Evolutionary conservation across 2,888 invertebrate genomes (phyloP), one percentile per base, ranked within the genome.

Genomic region (Hyposoter didymator): DNA sequence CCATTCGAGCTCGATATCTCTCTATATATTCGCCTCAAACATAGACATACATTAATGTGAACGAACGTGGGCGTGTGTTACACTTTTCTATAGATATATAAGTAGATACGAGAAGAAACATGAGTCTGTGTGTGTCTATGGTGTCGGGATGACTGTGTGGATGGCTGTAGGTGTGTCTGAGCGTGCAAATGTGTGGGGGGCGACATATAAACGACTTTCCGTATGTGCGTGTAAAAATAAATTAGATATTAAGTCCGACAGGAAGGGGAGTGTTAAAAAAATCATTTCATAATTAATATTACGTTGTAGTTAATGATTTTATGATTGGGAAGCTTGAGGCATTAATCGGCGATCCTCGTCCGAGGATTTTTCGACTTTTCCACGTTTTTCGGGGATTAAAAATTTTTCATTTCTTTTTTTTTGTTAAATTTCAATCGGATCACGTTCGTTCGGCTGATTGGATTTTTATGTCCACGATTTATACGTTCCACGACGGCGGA

Each of bases 1-100:
- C 69, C 28, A 67, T 39, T 69, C 10, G 39, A 69, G 39, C 35
- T 35, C 32, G 17, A 66, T 66, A 66, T 39, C 39, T 39, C 39
- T 39, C 7, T 66, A 66, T 22, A 52, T 52, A 19, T 52, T 52
- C n/a, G 0, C 4, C 6, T 52, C 28, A 39, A 39, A 64, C n/a
- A 64, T 64, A 64, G 32, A 39, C 8, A 64, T 35, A 6, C 32
- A 32, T 8, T 2, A 32, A 32, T 62, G 10, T 7, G 8, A 10
- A 39, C 39, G 39, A 39, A 39, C 1, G 39, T 39, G 39, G 39
- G 39, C 39, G 39, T 39, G 39, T 39, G 39, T 39, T 39, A 10
- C 7, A 39, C 39, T 39, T 39, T 39, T 8, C 1, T 39, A 39
- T 39, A 39, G 39, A 39, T 39, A 39, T 39, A 39, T 10, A 10